Evolutionary conservation across 2,888 invertebrate species (phyloP).

Genomic region (Onthophagus sagittarius): DNA sequence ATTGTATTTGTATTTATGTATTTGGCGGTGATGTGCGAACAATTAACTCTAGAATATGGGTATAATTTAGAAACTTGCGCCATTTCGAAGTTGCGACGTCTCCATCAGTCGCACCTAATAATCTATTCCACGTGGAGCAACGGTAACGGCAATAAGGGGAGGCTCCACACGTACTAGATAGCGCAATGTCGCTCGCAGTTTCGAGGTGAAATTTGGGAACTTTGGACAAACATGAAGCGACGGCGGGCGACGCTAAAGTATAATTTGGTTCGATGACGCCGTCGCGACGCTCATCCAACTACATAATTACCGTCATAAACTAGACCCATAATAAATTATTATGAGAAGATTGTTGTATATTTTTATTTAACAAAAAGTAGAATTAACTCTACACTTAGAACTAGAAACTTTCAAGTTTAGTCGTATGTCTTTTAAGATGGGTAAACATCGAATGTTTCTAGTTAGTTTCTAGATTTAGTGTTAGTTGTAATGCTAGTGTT

Average conservation of each 20-base stretch:
- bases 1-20: neutral
- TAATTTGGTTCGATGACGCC: neutral
- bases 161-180: neutral
- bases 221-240: neutral
- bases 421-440: no score
- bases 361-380: no score
- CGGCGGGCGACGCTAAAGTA: neutral
- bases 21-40: neutral
- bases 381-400: no score
- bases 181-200: neutral
- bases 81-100: neutral
- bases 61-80: neutral
- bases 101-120: neutral
- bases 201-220: neutral
- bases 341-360: no score
- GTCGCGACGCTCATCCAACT: neutral
- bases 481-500: no score
- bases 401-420: no score
- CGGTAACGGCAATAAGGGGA: neutral
- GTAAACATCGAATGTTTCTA: no score
- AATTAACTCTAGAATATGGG: neutral
- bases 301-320: neutral
- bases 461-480: no score
- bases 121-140: neutral
- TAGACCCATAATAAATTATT: neutral